Evolutionary conservation across 2,888 invertebrate species (phyloP).

Genomic region (Leptopterna dolabrata): DNA sequence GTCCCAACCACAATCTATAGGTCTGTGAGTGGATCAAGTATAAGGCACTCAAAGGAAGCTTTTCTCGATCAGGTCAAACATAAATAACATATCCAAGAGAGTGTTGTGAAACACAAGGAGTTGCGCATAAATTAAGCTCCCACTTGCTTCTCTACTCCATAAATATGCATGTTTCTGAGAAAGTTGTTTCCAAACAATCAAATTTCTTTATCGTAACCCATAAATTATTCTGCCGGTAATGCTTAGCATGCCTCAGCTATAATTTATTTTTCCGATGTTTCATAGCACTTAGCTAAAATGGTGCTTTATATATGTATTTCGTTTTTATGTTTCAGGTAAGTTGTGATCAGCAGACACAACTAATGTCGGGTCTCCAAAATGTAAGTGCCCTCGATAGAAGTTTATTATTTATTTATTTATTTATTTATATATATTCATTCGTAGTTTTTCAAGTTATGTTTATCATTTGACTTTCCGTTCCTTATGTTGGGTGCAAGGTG

Average conservation of each 20-base stretch:
- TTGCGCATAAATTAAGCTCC: neutral
- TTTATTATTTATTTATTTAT: too few relatives aligned
- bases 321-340: constrained; percentile 1
- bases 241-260: neutral
- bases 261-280: neutral
- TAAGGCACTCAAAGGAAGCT: too few relatives aligned
- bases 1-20: too few relatives aligned
- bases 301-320: neutral
- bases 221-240: neutral
- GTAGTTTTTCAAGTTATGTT: neutral
- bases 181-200: neutral
- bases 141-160: neutral
- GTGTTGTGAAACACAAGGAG: neutral
- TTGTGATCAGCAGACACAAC: constrained; percentile 27
- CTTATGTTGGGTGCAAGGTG: neutral
- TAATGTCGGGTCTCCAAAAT: constrained; percentile 29
- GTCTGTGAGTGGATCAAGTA: too few relatives aligned
- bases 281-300: neutral
- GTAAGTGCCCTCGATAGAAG: neutral
- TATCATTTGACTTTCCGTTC: too few relatives aligned
- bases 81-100: too few relatives aligned
- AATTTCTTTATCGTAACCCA: neutral
- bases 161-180: neutral
- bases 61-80: too few relatives aligned
- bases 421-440: neutral